These are phyloP conservation scores for Morpho deidamia DNA, from an alignment of 2,888 invertebrate genomes.

Conservation along the genomic window DNA sequence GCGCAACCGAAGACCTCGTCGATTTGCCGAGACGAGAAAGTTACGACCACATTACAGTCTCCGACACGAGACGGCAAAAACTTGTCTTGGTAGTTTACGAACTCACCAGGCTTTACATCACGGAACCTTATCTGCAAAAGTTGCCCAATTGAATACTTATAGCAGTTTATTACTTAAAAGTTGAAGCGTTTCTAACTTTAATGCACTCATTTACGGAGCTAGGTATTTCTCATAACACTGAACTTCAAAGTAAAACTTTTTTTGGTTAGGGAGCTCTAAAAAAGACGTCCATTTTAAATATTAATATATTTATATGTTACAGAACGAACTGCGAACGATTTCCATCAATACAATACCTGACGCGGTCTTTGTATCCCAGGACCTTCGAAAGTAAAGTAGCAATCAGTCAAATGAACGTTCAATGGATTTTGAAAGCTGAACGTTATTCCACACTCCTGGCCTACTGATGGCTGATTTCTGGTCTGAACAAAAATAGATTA, in stretches of 20 bases:
- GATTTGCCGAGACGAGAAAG: slow-evolving; percentile 82
- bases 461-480: slow-evolving; percentile 69
- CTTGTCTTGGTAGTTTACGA: slow-evolving; percentile 79
- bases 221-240: no score
- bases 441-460: slow-evolving; percentile 72
- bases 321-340: no score
- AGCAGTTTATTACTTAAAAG: no score
- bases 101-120: slow-evolving; percentile 81
- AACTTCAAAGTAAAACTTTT: no score
- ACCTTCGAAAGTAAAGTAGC: slow-evolving; percentile 84
- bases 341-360: slow-evolving; percentile 48
- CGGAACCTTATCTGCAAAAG: slow-evolving; percentile 67
- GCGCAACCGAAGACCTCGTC: slow-evolving; percentile 81
- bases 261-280: no score
- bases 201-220: no score
- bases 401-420: slow-evolving; percentile 79
- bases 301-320: no score
- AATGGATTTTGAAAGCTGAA: slow-evolving; percentile 84
- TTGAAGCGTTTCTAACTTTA: background rate
- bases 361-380: slow-evolving; percentile 81
- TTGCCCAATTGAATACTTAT: no score
- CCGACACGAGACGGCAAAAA: slow-evolving; percentile 79
- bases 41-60: slow-evolving; percentile 80
- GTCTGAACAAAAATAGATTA: slow-evolving; percentile 40
- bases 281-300: no score